Conservation (phyloP, 2,113 vertebrate genomes). For the Dicrurus megarhynchus region DNA sequence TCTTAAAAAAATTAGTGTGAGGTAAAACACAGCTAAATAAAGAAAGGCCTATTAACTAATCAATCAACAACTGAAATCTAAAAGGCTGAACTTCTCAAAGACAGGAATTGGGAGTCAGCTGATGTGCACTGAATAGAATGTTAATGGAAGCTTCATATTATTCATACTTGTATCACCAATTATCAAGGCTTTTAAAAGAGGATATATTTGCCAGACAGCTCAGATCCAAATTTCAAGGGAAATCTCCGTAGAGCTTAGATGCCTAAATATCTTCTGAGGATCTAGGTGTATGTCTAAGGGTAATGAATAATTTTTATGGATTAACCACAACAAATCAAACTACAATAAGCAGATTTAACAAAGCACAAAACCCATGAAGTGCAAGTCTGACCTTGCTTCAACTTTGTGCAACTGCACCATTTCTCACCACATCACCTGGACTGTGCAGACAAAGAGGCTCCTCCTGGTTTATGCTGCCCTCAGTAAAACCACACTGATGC, state of each 20-base stretch:
- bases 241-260: background rate
- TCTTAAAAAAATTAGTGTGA: slow-evolving; percentile 9
- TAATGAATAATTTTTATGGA: slow-evolving; percentile 17
- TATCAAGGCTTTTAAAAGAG: slow-evolving; percentile 48
- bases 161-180: slow-evolving; percentile 49
- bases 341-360: slow-evolving; percentile 5
- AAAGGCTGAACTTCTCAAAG: slow-evolving; percentile 16
- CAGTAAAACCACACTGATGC: background rate
- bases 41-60: slow-evolving; percentile 27
- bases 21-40: slow-evolving; percentile 16
- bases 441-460: slow-evolving; percentile 16
- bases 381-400: slow-evolving; percentile 24
- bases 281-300: background rate
- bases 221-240: background rate
- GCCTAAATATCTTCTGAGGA: background rate
- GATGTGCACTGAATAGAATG: slow-evolving; percentile 31
- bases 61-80: background rate
- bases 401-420: background rate
- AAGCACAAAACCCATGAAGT: background rate
- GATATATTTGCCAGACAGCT: slow-evolving; percentile 20
- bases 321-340: slow-evolving; percentile 8
- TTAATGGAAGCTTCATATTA: slow-evolving; percentile 48
- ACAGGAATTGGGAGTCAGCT: slow-evolving; percentile 16
- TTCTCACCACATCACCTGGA: background rate
- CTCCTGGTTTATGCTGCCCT: slow-evolving; percentile 9